Evolutionary conservation across 2,113 vertebrate genomes (phyloP), one percentile per base, ranked within the genome.

Genomic region (Anarrhichthys ocellatus): DNA sequence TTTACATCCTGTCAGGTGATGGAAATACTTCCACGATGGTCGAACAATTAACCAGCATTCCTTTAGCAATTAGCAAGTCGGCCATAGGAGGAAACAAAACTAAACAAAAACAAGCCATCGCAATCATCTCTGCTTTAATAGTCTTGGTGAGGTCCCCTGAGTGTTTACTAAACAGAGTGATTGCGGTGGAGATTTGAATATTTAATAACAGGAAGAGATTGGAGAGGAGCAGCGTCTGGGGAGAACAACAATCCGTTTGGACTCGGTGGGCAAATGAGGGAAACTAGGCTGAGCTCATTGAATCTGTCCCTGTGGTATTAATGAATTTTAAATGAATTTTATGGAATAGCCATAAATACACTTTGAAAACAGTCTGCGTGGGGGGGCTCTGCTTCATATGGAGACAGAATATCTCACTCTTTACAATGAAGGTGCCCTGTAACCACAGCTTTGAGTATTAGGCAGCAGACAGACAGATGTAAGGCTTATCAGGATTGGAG

Each of bases 131-230:
- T 72, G 87, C 87, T 89, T 90, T 93, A 92, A 94, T 89, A 88
- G 86, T 83, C 78, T 77, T 72, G 76, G 87, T 82, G 80, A 86
- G 79, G 68, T 92, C 93, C 91, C 91, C 75, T n/a, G 90, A 91
- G 93, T 87, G 88, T 91, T 90, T 85, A 84, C 92, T 92, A 91
- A 94, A 94, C 94, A 93, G 91, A 92, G 85, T 89, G 90, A 91
- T 93, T 90, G 91, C 79, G 9, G 78, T 88, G 82, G 86, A 92
- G 91, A 93, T 94, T 94, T 94, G 89, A 95, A 95, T 94, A 94
- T 94, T 94, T 94, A 93, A 95, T 94, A 94, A 93, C 87, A 85
- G 85, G 88, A 84, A 87, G 89, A 87, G 91, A 93, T 88, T 92
- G 88, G 87, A 94, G 90, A 90, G 84, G 86, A 84, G 84, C 70